Base-by-base conservation (phyloP, 2,797 vertebrate genomes). In the Pelochelys cantorii region DNA sequence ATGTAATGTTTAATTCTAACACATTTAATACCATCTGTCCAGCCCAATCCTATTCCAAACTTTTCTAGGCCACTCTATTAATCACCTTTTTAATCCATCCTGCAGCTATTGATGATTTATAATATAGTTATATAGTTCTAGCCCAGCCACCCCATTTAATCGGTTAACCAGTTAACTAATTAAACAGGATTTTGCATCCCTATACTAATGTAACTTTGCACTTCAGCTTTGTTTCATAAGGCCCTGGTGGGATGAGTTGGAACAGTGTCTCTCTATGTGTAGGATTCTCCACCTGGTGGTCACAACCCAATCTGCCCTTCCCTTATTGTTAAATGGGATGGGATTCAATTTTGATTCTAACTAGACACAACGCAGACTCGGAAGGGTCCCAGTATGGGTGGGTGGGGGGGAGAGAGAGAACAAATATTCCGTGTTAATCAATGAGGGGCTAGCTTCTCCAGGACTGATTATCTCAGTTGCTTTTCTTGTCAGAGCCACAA, bases 191-290 rank as follows among this genome's bases (percentile, higher is more conserved):
- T 48, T 48, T 48, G 8, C 53, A 54, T 54, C 4, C 53, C 13
- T 54, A 54, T 48, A 68, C 75, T 65, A 71, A 89, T 9, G 13
- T 42, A 92, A 89, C 93, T 96, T 34, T 68, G 65, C 20, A 71
- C 68, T 34, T 37, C 68, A 37, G 68, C 2, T 71, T 37, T 71
- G 68, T 23, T 62, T 62, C 20, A 37, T 37, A 71, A 71, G 34
- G 68, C n/a, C 10, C 20, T 71, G 68, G 68, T 10, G 34, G 68
- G 18, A 71, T 11, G 10, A 71, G 68, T 12, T 71, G 68, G 34
- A 18, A 34, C 34, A 71, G 20, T 68, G 65, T 37, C 34, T 34
- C n/a, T 20, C n/a, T 71, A 71, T 71, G n/a, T 71, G 68, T 37
- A 4, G 18, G 68, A 3, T 37, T 37, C n/a, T 11, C n/a, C 34